A percentile compares a stretch with the other conserved stretches of the same genome.
phyloP scores from a whole-genome alignment of 2,888 invertebrate genomes.

The Endomychus coccineus region DNA sequence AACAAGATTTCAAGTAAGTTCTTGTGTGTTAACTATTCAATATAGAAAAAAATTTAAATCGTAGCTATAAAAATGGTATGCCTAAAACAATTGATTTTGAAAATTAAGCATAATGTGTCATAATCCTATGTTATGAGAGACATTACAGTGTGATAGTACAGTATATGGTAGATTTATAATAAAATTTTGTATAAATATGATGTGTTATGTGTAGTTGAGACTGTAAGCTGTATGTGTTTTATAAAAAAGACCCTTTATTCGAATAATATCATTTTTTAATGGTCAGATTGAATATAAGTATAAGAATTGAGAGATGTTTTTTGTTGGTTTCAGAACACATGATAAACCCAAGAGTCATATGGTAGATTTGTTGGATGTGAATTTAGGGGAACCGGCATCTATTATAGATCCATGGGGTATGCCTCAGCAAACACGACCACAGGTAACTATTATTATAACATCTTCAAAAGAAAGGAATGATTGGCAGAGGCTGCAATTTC shows the following conservation, averaged over 20 bases:
- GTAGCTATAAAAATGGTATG: not conserved
- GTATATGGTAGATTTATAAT: too few relatives aligned
- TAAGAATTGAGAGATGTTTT: conserved; percentile 2
- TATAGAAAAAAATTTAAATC: conserved; percentile 5
- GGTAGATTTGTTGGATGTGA: conserved; percentile 77
- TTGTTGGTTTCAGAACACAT: conserved; percentile 7
- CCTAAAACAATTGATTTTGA: not conserved
- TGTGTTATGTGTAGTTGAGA: too few relatives aligned
- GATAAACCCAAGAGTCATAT: conserved; percentile 56
- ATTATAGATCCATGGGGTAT: conserved; percentile 71
- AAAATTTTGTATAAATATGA: too few relatives aligned
- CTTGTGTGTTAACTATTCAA: not conserved
- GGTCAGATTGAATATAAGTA: too few relatives aligned
- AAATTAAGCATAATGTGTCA: too few relatives aligned
- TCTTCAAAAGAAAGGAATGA: not conserved
- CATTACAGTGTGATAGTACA: too few relatives aligned
- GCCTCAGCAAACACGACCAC: conserved; percentile 49
- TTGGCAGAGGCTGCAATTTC: too few relatives aligned
- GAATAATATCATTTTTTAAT: too few relatives aligned
- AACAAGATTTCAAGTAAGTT: conserved; percentile 78
- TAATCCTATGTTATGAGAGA: too few relatives aligned
- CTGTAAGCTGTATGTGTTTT: too few relatives aligned
- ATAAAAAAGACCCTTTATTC: too few relatives aligned
- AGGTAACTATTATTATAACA: conserved; percentile 41
- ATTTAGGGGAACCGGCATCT: conserved; percentile 51